phyloP scores from a whole-genome alignment of 2,888 invertebrate species.

The Drosophila mercatorum region DNA sequence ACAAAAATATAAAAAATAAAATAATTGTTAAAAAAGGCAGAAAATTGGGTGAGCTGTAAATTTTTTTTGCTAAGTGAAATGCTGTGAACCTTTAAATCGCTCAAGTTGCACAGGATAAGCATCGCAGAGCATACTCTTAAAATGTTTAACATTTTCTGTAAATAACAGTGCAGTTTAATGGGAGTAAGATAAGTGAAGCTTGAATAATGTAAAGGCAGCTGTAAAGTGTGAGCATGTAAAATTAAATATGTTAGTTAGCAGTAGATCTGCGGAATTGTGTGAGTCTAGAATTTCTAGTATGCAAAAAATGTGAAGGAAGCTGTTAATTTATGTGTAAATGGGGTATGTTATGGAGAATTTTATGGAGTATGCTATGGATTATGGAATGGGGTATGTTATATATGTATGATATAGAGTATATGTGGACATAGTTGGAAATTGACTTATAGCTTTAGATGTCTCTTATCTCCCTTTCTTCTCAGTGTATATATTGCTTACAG shows the following conservation, averaged over 20 bases:
- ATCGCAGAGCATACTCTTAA: background rate
- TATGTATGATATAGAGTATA: too few relatives aligned
- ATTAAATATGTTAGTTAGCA: background rate
- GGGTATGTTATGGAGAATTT: too few relatives aligned
- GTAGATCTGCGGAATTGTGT: too few relatives aligned
- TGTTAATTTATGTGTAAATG: too few relatives aligned
- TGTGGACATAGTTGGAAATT: too few relatives aligned
- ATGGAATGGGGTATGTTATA: too few relatives aligned
- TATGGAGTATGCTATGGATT: too few relatives aligned
- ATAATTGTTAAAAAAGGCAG: conserved; percentile 8
- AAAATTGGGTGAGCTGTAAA: conserved; percentile 15
- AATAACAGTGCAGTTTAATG: background rate
- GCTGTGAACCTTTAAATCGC: conserved; percentile 2
- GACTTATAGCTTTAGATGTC: too few relatives aligned
- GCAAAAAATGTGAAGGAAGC: too few relatives aligned
- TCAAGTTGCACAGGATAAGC: background rate
- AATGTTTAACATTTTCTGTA: background rate
- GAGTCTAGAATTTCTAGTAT: too few relatives aligned
- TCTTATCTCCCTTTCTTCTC: too few relatives aligned
- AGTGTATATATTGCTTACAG: too few relatives aligned
- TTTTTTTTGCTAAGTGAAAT: conserved; percentile 19
- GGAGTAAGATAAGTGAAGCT: background rate
- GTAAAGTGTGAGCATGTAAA: background rate
- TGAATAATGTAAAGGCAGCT: background rate
- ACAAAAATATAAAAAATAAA: conserved; percentile 1